These are phyloP conservation scores for Elephantulus edwardii DNA, from an alignment of 2,113 vertebrate genomes.

Conservation along the genomic window DNA sequence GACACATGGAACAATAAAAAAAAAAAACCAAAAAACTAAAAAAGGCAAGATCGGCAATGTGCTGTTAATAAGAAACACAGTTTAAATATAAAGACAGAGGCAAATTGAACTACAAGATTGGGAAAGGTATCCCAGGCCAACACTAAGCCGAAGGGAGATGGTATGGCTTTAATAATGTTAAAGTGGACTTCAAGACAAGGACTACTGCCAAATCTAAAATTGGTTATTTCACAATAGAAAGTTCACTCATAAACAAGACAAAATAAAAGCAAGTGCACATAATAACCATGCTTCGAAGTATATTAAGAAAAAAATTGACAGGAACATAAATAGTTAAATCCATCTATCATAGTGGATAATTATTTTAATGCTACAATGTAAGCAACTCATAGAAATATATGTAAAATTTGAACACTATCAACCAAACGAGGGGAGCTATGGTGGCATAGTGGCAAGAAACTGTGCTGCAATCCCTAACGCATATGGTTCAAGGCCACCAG, in stretches of 20 bases:
- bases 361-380: neutral
- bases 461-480: too few species aligned
- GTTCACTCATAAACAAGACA: neutral
- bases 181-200: neutral
- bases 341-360: neutral
- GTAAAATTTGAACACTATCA: neutral
- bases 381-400: neutral
- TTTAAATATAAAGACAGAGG: neutral
- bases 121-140: neutral
- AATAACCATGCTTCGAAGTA: neutral
- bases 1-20: neutral
- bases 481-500: too few species aligned
- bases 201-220: neutral
- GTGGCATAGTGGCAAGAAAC: too few species aligned
- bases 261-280: neutral
- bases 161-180: neutral
- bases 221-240: neutral
- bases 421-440: too few species aligned
- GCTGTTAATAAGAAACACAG: constrained; percentile 2
- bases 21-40: too few species aligned
- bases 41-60: neutral
- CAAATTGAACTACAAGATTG: neutral
- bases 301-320: neutral
- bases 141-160: neutral
- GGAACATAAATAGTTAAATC: neutral